Evolutionary conservation across 2,113 vertebrate genomes (phyloP), one percentile per base, ranked within the genome.

Genomic region (Heloderma charlesbogerti): DNA sequence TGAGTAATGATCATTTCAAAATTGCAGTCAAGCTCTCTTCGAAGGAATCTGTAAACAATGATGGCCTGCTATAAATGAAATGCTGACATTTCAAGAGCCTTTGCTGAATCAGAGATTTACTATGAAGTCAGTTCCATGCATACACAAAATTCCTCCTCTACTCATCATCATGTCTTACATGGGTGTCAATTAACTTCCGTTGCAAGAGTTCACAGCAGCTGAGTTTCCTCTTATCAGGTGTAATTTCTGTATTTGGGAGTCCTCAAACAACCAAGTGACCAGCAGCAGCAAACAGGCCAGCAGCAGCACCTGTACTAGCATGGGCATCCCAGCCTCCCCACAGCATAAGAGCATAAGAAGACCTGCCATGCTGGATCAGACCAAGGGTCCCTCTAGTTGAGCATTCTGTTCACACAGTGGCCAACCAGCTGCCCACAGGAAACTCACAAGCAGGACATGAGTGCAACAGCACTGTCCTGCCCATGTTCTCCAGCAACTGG

Each of bases 171-270:
- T 45, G 0, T 6, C 79, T 86, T 91, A 25, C 16, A 48, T 37
- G 83, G 83, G 77, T 92, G 87, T 40, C 91, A 92, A 86, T 69
- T 0, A 43, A 74, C 90, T 95, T 93, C 89, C 79, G 92, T 91
- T 90, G 84, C 88, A 93, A 91, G 85, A 93, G 90, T 81, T 96
- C 93, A 92, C 94, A 95, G 93, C 82, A 83, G 86, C 83, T 71
- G 67, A 69, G 60, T 77, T 95, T 92, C 79, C 72, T 88, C 71
- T 92, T 92, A 57, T 74, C 92, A 92, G 82, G 89, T 88, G 79
- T 90, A 92, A 1, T 54, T 12, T 54, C 5, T 54, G 51, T 54
- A 54, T 54, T 54, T 54, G 7, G 10, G 10, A 54, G 51, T 9
- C 20, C 60, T 12, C 60, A 63, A 63, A 63, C 20, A 63, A 63